Evolutionary conservation across 2,797 vertebrate species (phyloP), one percentile per base, ranked within the genome.

Genomic region (Catamblyrhynchus diadema): DNA sequence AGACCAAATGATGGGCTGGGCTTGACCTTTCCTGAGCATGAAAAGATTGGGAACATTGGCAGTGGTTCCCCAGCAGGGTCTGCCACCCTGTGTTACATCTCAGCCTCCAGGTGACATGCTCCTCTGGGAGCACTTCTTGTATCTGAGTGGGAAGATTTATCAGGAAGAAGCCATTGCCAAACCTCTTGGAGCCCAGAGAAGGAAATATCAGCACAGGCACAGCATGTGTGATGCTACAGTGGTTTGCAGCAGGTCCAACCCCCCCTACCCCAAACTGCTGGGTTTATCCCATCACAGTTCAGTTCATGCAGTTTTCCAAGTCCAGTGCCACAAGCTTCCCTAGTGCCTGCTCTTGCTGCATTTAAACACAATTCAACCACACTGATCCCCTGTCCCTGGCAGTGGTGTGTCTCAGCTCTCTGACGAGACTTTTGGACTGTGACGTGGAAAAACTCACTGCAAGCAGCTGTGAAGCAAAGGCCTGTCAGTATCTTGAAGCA

Each of bases 341-440:
- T 14, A 42, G 32, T 15, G 14, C 60, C 32, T 60, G 4, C 23
- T 85, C 8, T 32, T 85, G 45, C 25, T 33, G n/a, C 5, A 21
- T 73, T 92, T 66, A 77, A 85, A 73, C 2, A 3, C 0, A 0
- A 9, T 53, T 57, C 50, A 56, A 16, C 23, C 0, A 0, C 0
- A 0, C 9, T 6, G 25, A 32, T n/a, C 13, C 10, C 42, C 7
- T 2, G 0, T 69, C 69, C 47, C 30, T 22, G 25, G 41, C 30
- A 47, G 14, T 14, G 30, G 21, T 35, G 54, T 4, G 0, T 41
- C 48, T 33, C 5, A 6, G 62, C 33, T 71, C 13, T 62, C n/a
- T 50, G n/a, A 14, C 0, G 1, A 45, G 24, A 28, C 47, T 72
- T 74, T 47, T 54, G 61, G 35, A 64, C 22, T 12, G 41, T 27